phyloP scores from a whole-genome alignment of 2,888 invertebrate species.

The Thymelicus acteon region DNA sequence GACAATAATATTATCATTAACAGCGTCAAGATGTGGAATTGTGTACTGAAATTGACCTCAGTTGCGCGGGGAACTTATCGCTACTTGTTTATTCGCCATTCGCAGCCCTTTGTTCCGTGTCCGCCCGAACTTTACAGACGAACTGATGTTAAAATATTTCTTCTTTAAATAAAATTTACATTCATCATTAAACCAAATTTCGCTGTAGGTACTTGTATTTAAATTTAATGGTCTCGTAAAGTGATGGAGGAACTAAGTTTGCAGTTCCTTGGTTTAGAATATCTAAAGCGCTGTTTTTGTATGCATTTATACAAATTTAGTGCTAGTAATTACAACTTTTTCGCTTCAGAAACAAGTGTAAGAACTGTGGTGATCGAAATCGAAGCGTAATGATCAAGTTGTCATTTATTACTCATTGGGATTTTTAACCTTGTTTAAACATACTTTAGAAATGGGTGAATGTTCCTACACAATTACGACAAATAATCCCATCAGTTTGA shows the following conservation, averaged over 20 bases:
- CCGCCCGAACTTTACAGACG: conserved; percentile 66
- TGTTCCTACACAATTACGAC: no score
- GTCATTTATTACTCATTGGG: no score
- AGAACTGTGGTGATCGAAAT: neutral
- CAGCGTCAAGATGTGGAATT: conserved; percentile 11
- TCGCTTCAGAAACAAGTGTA: neutral
- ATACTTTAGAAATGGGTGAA: no score
- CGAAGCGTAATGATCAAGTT: neutral
- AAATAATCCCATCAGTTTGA: no score
- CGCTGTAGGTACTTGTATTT: neutral
- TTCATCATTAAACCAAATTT: conserved; percentile 57
- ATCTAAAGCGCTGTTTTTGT: no score
- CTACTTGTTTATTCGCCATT: conserved; percentile 76
- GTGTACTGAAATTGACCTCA: conserved; percentile 11
- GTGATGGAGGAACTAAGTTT: neutral
- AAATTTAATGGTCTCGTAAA: neutral
- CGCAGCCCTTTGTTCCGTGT: conserved; percentile 69
- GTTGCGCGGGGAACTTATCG: conserved; percentile 43
- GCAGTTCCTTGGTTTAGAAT: neutral
- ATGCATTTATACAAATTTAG: neutral
- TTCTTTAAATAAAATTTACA: conserved; percentile 74
- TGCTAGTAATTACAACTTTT: neutral
- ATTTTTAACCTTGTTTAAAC: no score
- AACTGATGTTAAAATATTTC: conserved; percentile 57
- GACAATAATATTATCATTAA: neutral